Evolutionary conservation across 1,140 invertebrate species (phyloP).

Genomic region (Theocolax elegans): DNA sequence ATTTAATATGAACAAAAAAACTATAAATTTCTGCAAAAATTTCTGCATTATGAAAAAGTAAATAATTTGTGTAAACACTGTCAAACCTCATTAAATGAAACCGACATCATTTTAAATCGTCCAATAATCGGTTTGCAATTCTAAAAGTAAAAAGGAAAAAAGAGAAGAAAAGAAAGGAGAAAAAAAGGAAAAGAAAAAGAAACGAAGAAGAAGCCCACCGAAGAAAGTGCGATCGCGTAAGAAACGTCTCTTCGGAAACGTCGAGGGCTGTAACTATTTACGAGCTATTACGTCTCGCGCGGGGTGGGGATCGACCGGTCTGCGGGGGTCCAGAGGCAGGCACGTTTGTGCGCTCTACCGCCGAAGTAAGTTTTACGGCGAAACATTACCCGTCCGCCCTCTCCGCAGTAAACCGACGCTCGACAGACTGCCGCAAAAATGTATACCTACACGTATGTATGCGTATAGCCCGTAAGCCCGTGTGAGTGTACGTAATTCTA

Average conservation of each 20-base stretch:
- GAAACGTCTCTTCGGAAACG: constrained; percentile 25
- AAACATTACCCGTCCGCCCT: constrained; percentile 8
- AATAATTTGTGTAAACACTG: too few relatives aligned
- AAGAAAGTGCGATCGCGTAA: background rate
- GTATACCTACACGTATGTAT: background rate
- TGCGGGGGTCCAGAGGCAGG: background rate
- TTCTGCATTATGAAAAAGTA: too few relatives aligned
- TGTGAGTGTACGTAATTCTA: too few relatives aligned
- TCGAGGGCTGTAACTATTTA: constrained; percentile 37
- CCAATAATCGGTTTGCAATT: background rate
- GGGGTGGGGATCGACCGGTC: background rate
- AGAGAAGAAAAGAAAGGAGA: background rate
- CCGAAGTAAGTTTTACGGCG: constrained; percentile 26
- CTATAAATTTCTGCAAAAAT: too few relatives aligned
- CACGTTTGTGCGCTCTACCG: background rate
- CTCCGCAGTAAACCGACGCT: constrained; percentile 15
- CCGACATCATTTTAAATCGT: background rate
- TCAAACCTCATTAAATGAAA: too few relatives aligned
- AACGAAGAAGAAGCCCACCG: background rate
- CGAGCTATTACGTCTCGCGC: constrained; percentile 18
- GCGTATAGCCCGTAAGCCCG: too few relatives aligned
- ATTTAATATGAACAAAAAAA: too few relatives aligned
- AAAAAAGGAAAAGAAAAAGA: background rate
- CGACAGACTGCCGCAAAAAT: constrained; percentile 13
- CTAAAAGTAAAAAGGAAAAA: background rate